A percentile compares a stretch with the other conserved stretches of the same genome.
Evolutionary conservation across 2,113 vertebrate genomes (phyloP).

Genomic region (Cyprinodon tularosa): DNA sequence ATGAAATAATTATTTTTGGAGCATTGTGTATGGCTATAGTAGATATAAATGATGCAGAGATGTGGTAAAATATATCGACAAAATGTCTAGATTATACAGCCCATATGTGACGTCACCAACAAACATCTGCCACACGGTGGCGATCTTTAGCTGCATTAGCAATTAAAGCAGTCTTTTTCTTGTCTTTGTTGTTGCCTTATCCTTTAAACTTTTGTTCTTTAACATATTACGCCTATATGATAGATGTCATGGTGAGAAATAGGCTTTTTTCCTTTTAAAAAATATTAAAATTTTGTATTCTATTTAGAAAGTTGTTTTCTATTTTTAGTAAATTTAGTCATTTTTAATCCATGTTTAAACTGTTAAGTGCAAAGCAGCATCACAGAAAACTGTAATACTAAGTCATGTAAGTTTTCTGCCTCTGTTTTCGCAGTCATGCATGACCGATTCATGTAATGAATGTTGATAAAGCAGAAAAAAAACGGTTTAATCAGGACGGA

Average conservation of each 20-base stretch:
- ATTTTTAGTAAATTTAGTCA: background rate
- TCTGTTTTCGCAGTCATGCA: constrained; percentile 57
- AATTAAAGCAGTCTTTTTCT: background rate
- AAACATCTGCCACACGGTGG: constrained; percentile 60
- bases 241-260: too few relatives aligned
- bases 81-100: constrained; percentile 39
- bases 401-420: constrained; percentile 58
- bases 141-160: constrained; percentile 59
- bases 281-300: background rate
- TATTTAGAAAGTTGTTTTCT: background rate
- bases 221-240: too few relatives aligned
- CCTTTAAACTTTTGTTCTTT: background rate
- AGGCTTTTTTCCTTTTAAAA: background rate
- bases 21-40: constrained; percentile 37
- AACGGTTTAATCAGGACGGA: constrained; percentile 78
- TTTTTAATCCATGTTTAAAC: constrained; percentile 7
- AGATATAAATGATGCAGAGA: constrained; percentile 51
- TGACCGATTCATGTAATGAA: constrained; percentile 76
- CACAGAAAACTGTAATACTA: constrained; percentile 45
- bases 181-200: constrained; percentile 8
- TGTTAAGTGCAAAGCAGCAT: constrained; percentile 29
- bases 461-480: constrained; percentile 81
- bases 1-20: constrained; percentile 53
- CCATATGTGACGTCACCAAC: background rate
- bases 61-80: constrained; percentile 57